Evolutionary conservation across 2,797 vertebrate genomes (phyloP).

Genomic region (Selene dorsalis): DNA sequence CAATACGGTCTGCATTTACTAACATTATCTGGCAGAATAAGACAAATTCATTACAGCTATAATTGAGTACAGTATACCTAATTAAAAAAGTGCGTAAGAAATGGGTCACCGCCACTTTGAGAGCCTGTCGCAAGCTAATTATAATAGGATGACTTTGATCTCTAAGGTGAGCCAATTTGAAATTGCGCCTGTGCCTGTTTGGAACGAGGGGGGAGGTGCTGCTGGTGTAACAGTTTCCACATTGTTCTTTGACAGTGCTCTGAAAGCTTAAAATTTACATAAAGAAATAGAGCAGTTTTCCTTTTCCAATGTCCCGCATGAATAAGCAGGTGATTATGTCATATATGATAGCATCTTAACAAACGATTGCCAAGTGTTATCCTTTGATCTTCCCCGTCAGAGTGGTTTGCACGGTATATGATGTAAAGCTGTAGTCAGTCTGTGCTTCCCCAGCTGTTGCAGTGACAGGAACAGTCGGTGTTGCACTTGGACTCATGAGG

Average conservation of each 20-base stretch:
- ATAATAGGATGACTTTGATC: conserved; percentile 76
- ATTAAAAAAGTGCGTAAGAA: conserved; percentile 75
- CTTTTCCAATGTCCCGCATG: neutral
- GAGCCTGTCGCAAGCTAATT: conserved; percentile 69
- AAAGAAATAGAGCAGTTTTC: conserved; percentile 18
- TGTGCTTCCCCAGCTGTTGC: conserved; percentile 50
- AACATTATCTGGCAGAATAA: conserved; percentile 44
- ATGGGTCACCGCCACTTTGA: conserved; percentile 75
- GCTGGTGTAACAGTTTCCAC: conserved; percentile 30
- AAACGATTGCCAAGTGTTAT: conserved; percentile 20
- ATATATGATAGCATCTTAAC: conserved; percentile 2
- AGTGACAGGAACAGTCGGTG: conserved; percentile 35
- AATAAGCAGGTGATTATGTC: conserved; percentile 26
- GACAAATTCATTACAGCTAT: conserved; percentile 53
- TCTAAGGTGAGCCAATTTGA: conserved; percentile 69
- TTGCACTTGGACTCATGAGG: conserved; percentile 40
- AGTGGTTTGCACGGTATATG: conserved; percentile 18
- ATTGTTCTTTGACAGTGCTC: conserved; percentile 13
- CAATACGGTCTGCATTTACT: conserved; percentile 26
- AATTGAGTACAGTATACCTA: conserved; percentile 75
- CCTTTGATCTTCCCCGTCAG: conserved; percentile 18
- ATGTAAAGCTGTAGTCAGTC: conserved; percentile 26
- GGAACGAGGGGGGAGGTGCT: conserved; percentile 21
- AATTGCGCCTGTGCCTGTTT: conserved; percentile 57
- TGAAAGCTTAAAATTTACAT: conserved; percentile 10